Base-by-base conservation (phyloP, 2,797 vertebrate genomes). In the Gymnopithys bicolor region DNA sequence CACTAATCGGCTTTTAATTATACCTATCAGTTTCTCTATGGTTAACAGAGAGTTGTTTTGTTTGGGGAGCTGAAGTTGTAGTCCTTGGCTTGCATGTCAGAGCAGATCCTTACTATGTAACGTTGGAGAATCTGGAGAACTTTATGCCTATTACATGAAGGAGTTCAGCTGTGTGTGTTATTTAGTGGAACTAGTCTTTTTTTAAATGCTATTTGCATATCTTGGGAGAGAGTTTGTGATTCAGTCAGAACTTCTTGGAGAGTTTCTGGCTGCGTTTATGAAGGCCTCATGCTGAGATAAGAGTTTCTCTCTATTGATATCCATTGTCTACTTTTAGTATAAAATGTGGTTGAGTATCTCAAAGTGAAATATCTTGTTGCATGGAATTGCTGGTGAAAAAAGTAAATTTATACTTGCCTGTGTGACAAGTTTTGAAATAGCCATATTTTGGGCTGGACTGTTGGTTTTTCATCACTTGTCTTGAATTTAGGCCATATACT, bases 1-100 rank as follows among this genome's bases (percentile, higher is more conserved):
- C 21, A 8, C 58, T 92, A 88, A 93, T 94, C 79, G 55, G 51
- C 55, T 86, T 71, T 89, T 94, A 95, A 96, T 95, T 94, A 67
- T 46, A 73, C 0, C 1, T 87, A 96, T 89, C 82, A 45, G 69
- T 89, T 87, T 96, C 86, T 53, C 23, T 37, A 28, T 7, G 10
- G 48, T 88, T 93, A 60, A 49, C 45, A 58, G 66, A 2, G 1
- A 3, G 60, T 32, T 59, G 53, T 88, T 67, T 70, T 82, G 59
- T 68, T 90, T 39, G 3, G 37, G 41, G 43, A 59, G 77, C 64
- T 90, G 46, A 43, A 84, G 25, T 37, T 73, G 24, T 37, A 19
- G 66, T 92, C 43, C 84, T 81, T 3, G 6, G 33, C n/a, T 89
- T 81, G 49, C 45, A 32, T 0, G 1, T 56, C 59, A 64, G 30